Percentiles rank a stretch among this genome's conserved stretches.
These are phyloP conservation scores for Eulemur albifrons DNA, from an alignment of 2,797 vertebrate genomes.

Conservation along the genomic window DNA sequence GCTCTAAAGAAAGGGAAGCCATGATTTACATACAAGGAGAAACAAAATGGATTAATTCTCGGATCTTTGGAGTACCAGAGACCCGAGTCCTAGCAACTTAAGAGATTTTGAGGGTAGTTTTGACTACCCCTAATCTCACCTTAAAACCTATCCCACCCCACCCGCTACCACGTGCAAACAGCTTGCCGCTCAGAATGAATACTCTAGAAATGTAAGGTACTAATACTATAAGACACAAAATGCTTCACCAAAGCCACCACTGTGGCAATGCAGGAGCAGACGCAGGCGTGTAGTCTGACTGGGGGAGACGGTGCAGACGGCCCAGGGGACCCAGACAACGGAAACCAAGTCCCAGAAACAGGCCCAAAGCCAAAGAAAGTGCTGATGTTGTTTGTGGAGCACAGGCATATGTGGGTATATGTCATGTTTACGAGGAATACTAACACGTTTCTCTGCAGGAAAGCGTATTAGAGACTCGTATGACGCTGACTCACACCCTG, in stretches of 20 bases:
- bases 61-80: background rate
- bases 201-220: accelerated
- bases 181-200: accelerated
- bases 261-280: accelerated
- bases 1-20: background rate
- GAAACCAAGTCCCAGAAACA: background rate
- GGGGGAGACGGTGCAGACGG: accelerated
- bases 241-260: background rate
- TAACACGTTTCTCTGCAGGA: accelerated
- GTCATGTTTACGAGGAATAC: accelerated
- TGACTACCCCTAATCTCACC: no score
- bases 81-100: background rate
- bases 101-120: background rate
- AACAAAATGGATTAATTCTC: background rate
- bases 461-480: accelerated
- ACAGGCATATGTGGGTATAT: accelerated
- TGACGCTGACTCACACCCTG: accelerated
- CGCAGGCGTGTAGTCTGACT: background rate
- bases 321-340: accelerated
- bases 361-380: background rate
- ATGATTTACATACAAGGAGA: background rate
- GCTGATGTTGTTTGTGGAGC: accelerated
- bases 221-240: background rate
- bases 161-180: accelerated
- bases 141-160: background rate